These are phyloP conservation scores for Idaea straminata DNA, from an alignment of 2,888 invertebrate genomes.

Conservation along the genomic window DNA sequence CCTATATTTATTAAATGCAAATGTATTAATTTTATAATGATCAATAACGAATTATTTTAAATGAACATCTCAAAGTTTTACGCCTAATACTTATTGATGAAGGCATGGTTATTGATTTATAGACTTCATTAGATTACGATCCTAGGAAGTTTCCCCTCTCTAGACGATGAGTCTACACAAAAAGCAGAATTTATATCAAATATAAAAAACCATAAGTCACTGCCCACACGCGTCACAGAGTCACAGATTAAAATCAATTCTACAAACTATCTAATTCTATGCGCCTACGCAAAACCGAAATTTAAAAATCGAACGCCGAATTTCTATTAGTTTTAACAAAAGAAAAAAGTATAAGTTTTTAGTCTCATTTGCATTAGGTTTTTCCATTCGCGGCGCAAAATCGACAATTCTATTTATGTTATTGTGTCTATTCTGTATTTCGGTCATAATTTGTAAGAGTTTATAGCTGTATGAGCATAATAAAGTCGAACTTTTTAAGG, in stretches of 20 bases:
- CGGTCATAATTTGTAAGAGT: constrained; percentile 55
- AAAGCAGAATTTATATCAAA: constrained; percentile 60
- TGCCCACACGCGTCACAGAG: constrained; percentile 63
- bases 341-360: not conserved
- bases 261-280: constrained; percentile 61
- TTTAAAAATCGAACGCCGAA: constrained; percentile 45
- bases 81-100: constrained; percentile 56
- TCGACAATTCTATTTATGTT: constrained; percentile 55
- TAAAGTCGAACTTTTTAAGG: constrained; percentile 58
- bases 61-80: constrained; percentile 45
- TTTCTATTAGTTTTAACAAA: not conserved
- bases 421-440: constrained; percentile 58
- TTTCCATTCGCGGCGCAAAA: constrained; percentile 66
- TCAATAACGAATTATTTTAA: constrained; percentile 43
- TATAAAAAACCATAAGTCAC: constrained; percentile 66
- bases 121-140: constrained; percentile 25
- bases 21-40: not conserved
- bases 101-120: constrained; percentile 57
- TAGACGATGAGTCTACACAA: constrained; percentile 49
- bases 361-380: constrained; percentile 66
- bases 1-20: not conserved
- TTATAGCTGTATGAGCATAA: constrained; percentile 56
- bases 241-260: constrained; percentile 70
- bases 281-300: constrained; percentile 68
- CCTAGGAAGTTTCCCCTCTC: constrained; percentile 47